Conservation (phyloP, 2,113 vertebrate genomes). For the Sylvilagus bachmani region DNA sequence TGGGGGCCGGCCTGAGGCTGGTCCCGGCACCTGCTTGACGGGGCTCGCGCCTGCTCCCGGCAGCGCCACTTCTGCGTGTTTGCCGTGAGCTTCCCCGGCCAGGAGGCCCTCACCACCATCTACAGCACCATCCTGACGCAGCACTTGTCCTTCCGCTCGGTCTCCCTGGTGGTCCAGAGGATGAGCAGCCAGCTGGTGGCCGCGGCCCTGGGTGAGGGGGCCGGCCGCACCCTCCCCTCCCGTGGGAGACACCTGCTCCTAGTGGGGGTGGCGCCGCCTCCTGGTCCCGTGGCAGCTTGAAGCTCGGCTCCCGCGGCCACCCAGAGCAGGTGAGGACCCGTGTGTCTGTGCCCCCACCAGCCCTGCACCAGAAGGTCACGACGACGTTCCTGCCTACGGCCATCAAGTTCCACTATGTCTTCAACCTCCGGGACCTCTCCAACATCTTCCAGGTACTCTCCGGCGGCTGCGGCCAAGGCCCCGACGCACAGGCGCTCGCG, state of each 20-base stretch:
- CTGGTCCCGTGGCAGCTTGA: neutral
- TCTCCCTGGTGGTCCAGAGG: conserved; percentile 14
- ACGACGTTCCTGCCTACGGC: conserved; percentile 87
- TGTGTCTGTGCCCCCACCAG: conserved; percentile 75
- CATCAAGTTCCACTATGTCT: conserved; percentile 90
- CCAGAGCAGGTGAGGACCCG: neutral
- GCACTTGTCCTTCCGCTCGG: conserved; percentile 80
- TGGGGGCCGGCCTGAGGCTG: too few species aligned
- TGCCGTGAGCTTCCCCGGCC: conserved; percentile 86
- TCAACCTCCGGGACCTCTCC: conserved; percentile 90
- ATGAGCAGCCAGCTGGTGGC: conserved; percentile 84
- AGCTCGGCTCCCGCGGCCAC: neutral
- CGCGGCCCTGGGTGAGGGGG: conserved; percentile 86
- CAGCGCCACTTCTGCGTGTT: conserved; percentile 90
- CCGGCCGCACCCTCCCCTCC: neutral
- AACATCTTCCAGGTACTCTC: conserved; percentile 89
- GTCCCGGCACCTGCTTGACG: neutral
- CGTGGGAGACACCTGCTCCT: accelerated
- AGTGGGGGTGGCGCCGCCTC: neutral
- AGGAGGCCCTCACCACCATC: conserved; percentile 86
- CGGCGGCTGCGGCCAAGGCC: accelerated
- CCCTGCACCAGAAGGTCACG: conserved; percentile 88
- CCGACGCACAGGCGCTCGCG: accelerated
- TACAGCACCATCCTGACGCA: conserved; percentile 87
- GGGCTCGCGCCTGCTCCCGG: accelerated